phyloP scores from a whole-genome alignment of 1,140 invertebrate species.

The Drosophila punjabiensis region DNA sequence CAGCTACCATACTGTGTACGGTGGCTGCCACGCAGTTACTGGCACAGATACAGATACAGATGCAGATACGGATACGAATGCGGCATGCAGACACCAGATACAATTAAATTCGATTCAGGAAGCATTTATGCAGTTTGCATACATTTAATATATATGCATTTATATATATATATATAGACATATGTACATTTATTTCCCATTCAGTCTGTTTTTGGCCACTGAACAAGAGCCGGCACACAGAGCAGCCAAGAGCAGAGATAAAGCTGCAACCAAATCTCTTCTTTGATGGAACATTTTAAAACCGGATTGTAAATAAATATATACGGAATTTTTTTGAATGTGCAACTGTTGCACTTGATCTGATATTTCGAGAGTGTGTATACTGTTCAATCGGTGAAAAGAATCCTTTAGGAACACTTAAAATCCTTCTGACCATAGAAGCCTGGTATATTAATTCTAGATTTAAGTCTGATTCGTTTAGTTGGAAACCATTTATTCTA shows the following conservation, averaged over 20 bases:
- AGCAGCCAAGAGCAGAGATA: constrained; percentile 12
- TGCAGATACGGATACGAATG: constrained; percentile 45
- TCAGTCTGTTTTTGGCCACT: constrained; percentile 19
- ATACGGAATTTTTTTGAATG: constrained; percentile 39
- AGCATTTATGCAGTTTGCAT: constrained; percentile 78
- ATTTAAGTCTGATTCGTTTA: not conserved
- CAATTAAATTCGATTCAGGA: constrained; percentile 83
- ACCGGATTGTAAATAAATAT: constrained; percentile 26
- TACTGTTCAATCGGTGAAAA: not conserved
- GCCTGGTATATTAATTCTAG: not conserved
- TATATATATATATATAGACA: constrained; percentile 21
- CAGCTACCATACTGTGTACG: constrained; percentile 10
- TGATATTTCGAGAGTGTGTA: constrained; percentile 1
- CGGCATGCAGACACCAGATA: constrained; percentile 62
- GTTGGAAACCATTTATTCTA: not conserved
- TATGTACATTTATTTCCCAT: constrained; percentile 26
- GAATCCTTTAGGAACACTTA: not conserved
- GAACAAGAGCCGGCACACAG: not conserved
- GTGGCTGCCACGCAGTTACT: constrained; percentile 7
- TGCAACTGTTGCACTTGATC: constrained; percentile 15
- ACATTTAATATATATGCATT: constrained; percentile 37
- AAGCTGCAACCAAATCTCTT: constrained; percentile 37
- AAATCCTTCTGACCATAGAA: too few species aligned
- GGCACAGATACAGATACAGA: constrained; percentile 24
- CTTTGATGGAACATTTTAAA: constrained; percentile 46